Conservation (phyloP, 2,113 vertebrate genomes). For the Megalops atlanticus region DNA sequence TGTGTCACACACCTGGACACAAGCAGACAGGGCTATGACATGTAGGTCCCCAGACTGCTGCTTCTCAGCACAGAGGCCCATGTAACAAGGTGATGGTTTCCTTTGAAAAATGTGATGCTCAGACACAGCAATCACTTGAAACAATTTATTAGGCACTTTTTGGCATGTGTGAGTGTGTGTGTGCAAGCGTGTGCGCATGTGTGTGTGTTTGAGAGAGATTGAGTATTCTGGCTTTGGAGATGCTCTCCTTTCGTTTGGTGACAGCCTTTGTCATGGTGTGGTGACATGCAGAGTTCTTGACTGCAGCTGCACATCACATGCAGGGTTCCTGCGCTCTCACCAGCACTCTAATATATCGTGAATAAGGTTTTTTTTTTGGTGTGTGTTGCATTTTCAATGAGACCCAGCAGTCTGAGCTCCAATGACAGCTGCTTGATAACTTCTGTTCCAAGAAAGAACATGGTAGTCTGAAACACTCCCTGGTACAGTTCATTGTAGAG, state of each 20-base stretch:
- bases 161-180: background rate
- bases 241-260: background rate
- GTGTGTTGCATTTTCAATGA: conserved; percentile 14
- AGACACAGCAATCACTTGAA: conserved; percentile 10
- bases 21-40: background rate
- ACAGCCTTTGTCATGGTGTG: conserved; percentile 14
- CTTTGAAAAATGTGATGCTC: background rate
- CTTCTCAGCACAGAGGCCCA: background rate
- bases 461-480: background rate
- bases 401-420: conserved; percentile 2
- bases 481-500: background rate
- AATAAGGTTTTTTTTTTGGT: no score
- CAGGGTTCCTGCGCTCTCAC: background rate
- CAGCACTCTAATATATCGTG: background rate
- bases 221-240: background rate
- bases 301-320: conserved; percentile 10
- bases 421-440: conserved; percentile 18
- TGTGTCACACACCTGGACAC: background rate
- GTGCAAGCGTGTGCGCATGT: background rate
- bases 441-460: background rate
- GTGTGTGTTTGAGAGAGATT: background rate
- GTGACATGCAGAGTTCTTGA: conserved; percentile 2
- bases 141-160: background rate
- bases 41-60: background rate
- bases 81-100: background rate